Base-by-base conservation (phyloP, 2,888 invertebrate species). In the Volucella bombylans region DNA sequence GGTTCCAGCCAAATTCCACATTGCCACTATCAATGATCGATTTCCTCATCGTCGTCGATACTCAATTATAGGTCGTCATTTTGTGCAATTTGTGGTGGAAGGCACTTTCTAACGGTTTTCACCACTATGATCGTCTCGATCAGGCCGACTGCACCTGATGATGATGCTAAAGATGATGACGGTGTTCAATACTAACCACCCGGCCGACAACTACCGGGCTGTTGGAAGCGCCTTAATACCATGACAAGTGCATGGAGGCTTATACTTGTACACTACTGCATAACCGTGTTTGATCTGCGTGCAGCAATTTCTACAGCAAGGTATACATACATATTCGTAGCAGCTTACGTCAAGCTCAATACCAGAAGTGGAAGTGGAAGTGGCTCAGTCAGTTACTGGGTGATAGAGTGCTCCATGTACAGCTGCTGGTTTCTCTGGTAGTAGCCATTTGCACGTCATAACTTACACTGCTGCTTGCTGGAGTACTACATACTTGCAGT, bases 301-400 rank as follows among this genome's bases (percentile, higher is more conserved):
- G 78, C 72, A 72, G 49, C 55, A 38, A 72, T 61, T 59, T 47
- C n/a, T 15, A 18, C 39, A 61, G 14, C 52, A 38, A 18, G 57
- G 45, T 38, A 23, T 11, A 18, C 18, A 18, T 18, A 43, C n/a
- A 12, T 45, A 43, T 23, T 12, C 2, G 11, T 8, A 43, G 23
- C 12, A 11, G 18, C 43, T 23, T 64, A 45, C 57, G 9, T 45
- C 49, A 47, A 62, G 79, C 62, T 68, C 79, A 64, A 68, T 73
- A 73, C 62, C 73, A 68, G 78, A 64, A 82, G 62, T 31, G 31
- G 31, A 23, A 23, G 23, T 73, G 50, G 72, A 82, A 82, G 73
- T 82, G 82, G 82, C 68, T 82, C 82, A 82, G 73, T 82, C 82
- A 82, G 82, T 82, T 78, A 82, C 82, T 82, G 73, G 82, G 82